phyloP scores from a whole-genome alignment of 1,140 invertebrate species.

The Apis laboriosa region DNA sequence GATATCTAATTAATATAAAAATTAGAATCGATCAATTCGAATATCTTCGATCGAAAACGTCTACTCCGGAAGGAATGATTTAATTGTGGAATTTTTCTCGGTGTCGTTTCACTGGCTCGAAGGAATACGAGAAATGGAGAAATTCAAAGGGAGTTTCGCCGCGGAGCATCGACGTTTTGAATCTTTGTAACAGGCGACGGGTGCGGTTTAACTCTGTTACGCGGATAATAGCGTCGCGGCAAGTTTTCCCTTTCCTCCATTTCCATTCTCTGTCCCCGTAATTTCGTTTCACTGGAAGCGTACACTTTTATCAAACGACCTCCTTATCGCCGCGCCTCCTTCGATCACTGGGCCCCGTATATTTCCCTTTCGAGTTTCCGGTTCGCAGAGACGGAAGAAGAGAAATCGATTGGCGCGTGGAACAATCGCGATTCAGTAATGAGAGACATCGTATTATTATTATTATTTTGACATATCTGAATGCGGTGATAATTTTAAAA shows the following conservation, averaged over 20 bases:
- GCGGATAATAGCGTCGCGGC: constrained; percentile 31
- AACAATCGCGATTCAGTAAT: neutral
- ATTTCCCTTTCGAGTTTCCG: neutral
- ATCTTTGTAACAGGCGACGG: constrained; percentile 2
- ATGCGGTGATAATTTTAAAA: too few relatives aligned
- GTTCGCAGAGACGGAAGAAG: neutral
- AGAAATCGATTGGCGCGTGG: neutral
- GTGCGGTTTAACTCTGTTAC: constrained; percentile 29
- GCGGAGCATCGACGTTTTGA: constrained; percentile 16
- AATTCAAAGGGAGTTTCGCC: neutral
- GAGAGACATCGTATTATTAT: neutral
- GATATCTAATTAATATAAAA: too few relatives aligned
- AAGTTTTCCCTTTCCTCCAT: neutral
- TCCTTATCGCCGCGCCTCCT: constrained; percentile 8
- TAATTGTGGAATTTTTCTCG: neutral
- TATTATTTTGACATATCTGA: too few relatives aligned
- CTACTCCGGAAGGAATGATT: neutral
- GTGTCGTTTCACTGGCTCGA: neutral
- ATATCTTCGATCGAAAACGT: too few relatives aligned
- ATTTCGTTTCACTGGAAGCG: constrained; percentile 13
- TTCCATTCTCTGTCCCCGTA: neutral
- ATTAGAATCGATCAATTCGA: neutral
- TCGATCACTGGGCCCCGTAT: neutral
- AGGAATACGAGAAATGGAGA: neutral
- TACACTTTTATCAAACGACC: constrained; percentile 15